phyloP scores from a whole-genome alignment of 2,888 invertebrate genomes.

The Syrista parreyssii region DNA sequence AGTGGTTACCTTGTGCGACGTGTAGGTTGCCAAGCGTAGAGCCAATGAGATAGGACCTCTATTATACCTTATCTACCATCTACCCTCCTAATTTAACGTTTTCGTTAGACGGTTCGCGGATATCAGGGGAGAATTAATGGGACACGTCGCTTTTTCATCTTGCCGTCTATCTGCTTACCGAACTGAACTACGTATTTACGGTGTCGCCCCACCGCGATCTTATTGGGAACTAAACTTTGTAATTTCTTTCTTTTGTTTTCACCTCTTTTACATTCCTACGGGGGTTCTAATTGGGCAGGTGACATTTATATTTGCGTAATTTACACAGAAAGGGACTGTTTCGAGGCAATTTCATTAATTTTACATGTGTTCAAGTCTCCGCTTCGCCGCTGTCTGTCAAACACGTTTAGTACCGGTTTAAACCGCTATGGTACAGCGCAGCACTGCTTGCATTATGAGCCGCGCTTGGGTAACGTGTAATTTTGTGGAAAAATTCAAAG shows the following conservation, averaged over 20 bases:
- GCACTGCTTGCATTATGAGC: no score
- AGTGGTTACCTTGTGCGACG: neutral
- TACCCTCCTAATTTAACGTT: conserved; percentile 26
- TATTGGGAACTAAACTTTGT: neutral
- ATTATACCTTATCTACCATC: conserved; percentile 22
- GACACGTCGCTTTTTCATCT: conserved; percentile 24
- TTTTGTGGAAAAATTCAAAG: no score
- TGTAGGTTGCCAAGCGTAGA: conserved; percentile 4
- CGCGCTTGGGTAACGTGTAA: no score
- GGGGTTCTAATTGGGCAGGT: neutral
- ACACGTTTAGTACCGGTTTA: neutral
- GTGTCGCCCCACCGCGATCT: neutral
- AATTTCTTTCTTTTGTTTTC: neutral
- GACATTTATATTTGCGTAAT: neutral
- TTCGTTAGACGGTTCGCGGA: conserved; percentile 23
- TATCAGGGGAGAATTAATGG: conserved; percentile 24
- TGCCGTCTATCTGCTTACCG: conserved; percentile 12
- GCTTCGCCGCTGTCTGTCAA: neutral
- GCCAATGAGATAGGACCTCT: conserved; percentile 21
- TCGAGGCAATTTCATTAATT: no score
- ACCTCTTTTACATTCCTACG: neutral
- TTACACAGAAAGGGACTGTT: neutral
- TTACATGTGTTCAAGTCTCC: no score
- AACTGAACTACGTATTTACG: conserved; percentile 17
- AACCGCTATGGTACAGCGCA: no score